Conservation (phyloP, 2,113 vertebrate species). For the Lepus americanus region DNA sequence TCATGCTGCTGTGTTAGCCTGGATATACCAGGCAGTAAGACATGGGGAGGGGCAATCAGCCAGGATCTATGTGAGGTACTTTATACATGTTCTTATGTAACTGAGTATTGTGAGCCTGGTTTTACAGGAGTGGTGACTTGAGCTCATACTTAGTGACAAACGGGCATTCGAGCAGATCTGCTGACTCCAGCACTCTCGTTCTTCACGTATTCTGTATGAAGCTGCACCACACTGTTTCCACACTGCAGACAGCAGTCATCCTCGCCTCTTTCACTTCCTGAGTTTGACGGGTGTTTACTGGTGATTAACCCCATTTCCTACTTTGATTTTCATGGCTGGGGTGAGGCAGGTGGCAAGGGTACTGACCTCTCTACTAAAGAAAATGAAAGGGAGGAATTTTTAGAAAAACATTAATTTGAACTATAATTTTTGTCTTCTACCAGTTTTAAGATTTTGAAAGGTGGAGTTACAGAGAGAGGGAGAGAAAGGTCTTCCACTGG, state of each 20-base stretch:
- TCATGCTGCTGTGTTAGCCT: neutral
- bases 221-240: neutral
- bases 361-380: constrained; percentile 9
- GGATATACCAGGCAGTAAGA: neutral
- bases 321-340: neutral
- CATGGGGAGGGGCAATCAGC: neutral
- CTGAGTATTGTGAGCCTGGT: neutral
- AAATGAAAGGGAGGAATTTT: neutral
- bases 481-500: no score
- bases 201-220: neutral
- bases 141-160: neutral
- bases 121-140: neutral
- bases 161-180: neutral
- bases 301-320: neutral
- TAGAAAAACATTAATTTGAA: neutral
- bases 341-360: neutral
- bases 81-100: neutral
- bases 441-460: neutral
- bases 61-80: neutral
- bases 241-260: neutral
- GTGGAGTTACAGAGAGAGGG: no score
- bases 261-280: neutral
- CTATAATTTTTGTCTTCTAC: constrained; percentile 2
- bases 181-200: neutral
- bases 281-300: neutral